phyloP scores from a whole-genome alignment of 2,113 vertebrate species.

The Rhinichthys klamathensis region DNA sequence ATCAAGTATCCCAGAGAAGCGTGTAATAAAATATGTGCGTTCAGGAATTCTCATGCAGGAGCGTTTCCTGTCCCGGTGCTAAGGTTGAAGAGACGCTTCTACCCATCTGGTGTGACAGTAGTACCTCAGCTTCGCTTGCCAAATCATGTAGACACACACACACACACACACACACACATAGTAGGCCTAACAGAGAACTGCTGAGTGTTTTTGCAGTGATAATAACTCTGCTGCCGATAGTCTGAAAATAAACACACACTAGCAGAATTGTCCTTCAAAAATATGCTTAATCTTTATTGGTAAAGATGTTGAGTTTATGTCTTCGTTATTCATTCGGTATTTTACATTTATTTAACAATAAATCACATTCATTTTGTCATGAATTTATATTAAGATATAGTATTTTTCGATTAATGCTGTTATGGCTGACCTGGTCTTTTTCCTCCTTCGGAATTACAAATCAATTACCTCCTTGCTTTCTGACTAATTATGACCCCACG shows the following conservation, averaged over 20 bases:
- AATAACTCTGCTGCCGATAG: slow-evolving; percentile 30
- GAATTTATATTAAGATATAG: background rate
- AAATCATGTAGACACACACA: background rate
- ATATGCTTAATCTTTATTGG: background rate
- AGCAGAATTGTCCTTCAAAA: slow-evolving; percentile 19
- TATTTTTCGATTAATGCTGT: background rate
- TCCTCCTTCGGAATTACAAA: slow-evolving; percentile 9
- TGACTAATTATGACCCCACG: slow-evolving; percentile 12
- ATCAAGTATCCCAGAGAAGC: background rate
- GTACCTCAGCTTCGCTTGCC: slow-evolving; percentile 23
- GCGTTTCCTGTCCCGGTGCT: background rate
- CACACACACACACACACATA: slow-evolving; percentile 20
- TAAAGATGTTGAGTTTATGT: background rate
- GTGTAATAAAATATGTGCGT: background rate
- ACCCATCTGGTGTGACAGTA: slow-evolving; percentile 39
- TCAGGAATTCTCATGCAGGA: background rate
- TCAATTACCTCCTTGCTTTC: slow-evolving; percentile 12
- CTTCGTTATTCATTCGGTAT: background rate
- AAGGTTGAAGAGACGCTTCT: slow-evolving; percentile 10
- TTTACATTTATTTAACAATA: background rate
- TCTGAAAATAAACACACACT: slow-evolving; percentile 26
- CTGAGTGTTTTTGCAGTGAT: slow-evolving; percentile 24
- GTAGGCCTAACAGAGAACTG: background rate
- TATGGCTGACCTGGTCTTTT: background rate
- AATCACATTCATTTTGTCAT: background rate